Conservation (phyloP, 92 coral and sea anemone species). For the Epizoanthus stellaris region DNA sequence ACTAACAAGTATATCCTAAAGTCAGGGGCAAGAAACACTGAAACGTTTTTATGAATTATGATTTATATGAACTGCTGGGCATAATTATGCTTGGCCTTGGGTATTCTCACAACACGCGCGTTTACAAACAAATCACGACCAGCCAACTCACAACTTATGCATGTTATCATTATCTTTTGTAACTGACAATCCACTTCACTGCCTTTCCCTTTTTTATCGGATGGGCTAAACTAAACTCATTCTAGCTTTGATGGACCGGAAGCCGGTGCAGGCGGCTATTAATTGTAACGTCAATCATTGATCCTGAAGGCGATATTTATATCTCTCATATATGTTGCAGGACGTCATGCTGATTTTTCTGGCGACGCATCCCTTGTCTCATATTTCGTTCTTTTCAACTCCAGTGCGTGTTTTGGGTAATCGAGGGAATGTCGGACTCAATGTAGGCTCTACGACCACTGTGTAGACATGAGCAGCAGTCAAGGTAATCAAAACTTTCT, state of each 20-base stretch:
- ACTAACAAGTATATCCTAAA: too few species aligned
- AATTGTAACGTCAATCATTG: conserved; percentile 26
- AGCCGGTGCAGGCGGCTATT: conserved; percentile 2
- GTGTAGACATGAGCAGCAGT: conserved; percentile 1
- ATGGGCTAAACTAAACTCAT: neutral
- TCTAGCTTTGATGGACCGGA: conserved; percentile 12
- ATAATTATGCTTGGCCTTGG: too few species aligned
- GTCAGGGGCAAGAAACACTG: too few species aligned
- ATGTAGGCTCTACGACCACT: neutral
- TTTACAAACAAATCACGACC: too few species aligned
- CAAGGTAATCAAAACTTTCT: neutral
- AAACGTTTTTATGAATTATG: too few species aligned
- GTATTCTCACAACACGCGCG: too few species aligned
- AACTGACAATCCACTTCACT: neutral
- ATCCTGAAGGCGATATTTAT: conserved; percentile 16
- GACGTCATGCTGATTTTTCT: conserved; percentile 30
- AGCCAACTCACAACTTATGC: too few species aligned
- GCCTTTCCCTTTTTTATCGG: neutral
- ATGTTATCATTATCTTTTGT: too few species aligned
- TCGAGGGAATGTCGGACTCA: conserved; percentile 8
- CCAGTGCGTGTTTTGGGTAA: conserved; percentile 15
- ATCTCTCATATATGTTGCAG: conserved; percentile 15
- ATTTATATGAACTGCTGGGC: too few species aligned
- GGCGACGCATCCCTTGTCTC: conserved; percentile 21
- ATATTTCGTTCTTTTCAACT: conserved; percentile 25